Evolutionary conservation across 2,888 invertebrate genomes (phyloP).

Genomic region (Volucella inanis): DNA sequence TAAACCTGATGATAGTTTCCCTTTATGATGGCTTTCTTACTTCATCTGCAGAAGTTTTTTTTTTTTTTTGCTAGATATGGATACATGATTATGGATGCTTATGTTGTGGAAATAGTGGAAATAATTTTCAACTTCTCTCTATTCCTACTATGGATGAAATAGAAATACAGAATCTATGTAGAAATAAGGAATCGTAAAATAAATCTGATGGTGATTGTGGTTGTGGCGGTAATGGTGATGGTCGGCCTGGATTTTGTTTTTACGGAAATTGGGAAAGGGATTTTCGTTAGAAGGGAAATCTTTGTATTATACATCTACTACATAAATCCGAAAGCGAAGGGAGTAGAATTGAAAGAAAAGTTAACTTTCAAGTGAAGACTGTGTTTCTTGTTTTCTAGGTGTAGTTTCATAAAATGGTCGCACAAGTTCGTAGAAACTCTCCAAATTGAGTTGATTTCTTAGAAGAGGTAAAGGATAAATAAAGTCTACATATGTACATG

Average conservation of each 20-base stretch:
- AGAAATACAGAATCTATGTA: neutral
- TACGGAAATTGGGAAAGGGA: slow-evolving; percentile 60
- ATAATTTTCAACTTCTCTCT: neutral
- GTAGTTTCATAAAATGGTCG: neutral
- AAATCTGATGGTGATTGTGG: slow-evolving; percentile 5
- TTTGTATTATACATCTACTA: neutral
- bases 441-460: no score
- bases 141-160: neutral
- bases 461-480: no score
- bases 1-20: slow-evolving; percentile 65
- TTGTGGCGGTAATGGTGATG: neutral
- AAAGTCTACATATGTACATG: no score
- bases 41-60: slow-evolving; percentile 44
- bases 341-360: slow-evolving; percentile 5
- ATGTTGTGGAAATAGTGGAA: slow-evolving; percentile 3
- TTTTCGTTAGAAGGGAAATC: slow-evolving; percentile 18
- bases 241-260: slow-evolving; percentile 8
- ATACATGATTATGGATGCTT: slow-evolving; percentile 1
- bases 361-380: neutral
- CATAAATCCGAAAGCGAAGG: neutral
- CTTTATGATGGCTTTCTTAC: slow-evolving; percentile 68
- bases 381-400: no score
- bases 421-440: neutral
- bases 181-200: slow-evolving; percentile 46
- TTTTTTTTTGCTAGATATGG: slow-evolving; percentile 41